Evolutionary conservation across 1,140 invertebrate genomes (phyloP).

Genomic region (Tetragnatha versicolor): DNA sequence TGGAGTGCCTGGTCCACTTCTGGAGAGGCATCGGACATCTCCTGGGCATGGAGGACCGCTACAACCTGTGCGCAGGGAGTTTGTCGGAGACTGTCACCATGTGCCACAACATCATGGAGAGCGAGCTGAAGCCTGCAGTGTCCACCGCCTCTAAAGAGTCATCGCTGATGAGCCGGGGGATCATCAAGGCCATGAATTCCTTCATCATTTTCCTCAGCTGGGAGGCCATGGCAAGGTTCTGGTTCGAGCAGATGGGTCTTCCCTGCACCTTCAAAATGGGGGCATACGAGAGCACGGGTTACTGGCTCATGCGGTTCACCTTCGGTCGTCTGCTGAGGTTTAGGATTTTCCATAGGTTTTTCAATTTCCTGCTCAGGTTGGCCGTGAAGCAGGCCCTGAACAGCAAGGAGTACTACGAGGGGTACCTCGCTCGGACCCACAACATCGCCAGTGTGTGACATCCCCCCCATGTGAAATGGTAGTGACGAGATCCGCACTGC

Average conservation of each 20-base stretch:
- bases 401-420: conserved; percentile 49
- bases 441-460: conserved; percentile 28
- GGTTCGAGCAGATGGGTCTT: conserved; percentile 54
- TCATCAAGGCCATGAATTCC: conserved; percentile 53
- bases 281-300: conserved; percentile 34
- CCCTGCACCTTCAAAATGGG: conserved; percentile 26
- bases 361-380: conserved; percentile 55
- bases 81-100: conserved; percentile 64
- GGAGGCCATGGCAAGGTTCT: conserved; percentile 53
- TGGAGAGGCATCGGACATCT: conserved; percentile 83
- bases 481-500: conserved; percentile 13
- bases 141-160: conserved; percentile 41
- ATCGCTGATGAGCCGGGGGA: conserved; percentile 53
- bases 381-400: conserved; percentile 43
- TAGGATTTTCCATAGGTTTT: conserved; percentile 40
- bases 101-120: conserved; percentile 62
- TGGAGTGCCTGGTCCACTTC: conserved; percentile 82
- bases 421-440: conserved; percentile 15
- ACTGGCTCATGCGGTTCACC: conserved; percentile 53
- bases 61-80: conserved; percentile 69
- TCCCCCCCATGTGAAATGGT: not conserved
- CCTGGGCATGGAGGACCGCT: conserved; percentile 82
- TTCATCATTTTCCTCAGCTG: conserved; percentile 56
- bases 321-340: conserved; percentile 47
- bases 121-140: conserved; percentile 33